A percentile compares a stretch with the other conserved stretches of the same genome.
Evolutionary conservation across 1,140 invertebrate species (phyloP).

Genomic region (Drosophila azteca): DNA sequence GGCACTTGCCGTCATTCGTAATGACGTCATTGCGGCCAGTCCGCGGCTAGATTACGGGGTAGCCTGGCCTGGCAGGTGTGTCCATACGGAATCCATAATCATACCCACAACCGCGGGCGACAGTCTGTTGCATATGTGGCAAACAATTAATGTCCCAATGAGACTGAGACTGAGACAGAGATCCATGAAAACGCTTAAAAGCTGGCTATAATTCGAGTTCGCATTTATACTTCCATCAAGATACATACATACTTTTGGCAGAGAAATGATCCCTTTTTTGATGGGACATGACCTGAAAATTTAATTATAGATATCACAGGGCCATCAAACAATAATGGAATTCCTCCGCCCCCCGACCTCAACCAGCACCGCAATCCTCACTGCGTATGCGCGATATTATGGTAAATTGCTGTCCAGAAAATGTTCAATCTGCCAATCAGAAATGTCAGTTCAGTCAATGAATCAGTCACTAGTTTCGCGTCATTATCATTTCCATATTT

Average conservation of each 20-base stretch:
- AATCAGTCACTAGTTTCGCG: slow-evolving; percentile 15
- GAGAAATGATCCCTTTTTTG: neutral
- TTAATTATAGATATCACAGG: slow-evolving; percentile 35
- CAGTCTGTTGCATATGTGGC: slow-evolving; percentile 54
- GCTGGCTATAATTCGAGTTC: slow-evolving; percentile 3
- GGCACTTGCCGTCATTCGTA: slow-evolving; percentile 66
- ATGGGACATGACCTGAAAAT: slow-evolving; percentile 14
- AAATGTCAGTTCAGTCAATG: slow-evolving; percentile 42
- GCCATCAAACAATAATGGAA: slow-evolving; percentile 34
- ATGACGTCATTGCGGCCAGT: slow-evolving; percentile 72
- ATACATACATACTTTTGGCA: slow-evolving; percentile 4
- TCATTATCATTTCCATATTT: slow-evolving; percentile 32
- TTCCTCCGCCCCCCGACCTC: slow-evolving; percentile 1
- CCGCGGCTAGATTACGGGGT: slow-evolving; percentile 26
- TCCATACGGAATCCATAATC: slow-evolving; percentile 6
- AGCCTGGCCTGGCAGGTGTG: slow-evolving; percentile 21
- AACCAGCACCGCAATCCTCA: slow-evolving; percentile 17
- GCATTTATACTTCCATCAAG: slow-evolving; percentile 27
- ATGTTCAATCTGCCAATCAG: slow-evolving; percentile 29
- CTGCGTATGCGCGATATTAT: slow-evolving; percentile 63
- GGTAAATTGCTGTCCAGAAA: slow-evolving; percentile 5
- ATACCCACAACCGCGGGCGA: neutral
- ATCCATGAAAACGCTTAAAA: neutral
- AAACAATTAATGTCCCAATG: slow-evolving; percentile 40
- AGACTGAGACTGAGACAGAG: neutral